These are phyloP conservation scores for Oligia strigilis DNA, from an alignment of 2,888 invertebrate species.

Conservation along the genomic window DNA sequence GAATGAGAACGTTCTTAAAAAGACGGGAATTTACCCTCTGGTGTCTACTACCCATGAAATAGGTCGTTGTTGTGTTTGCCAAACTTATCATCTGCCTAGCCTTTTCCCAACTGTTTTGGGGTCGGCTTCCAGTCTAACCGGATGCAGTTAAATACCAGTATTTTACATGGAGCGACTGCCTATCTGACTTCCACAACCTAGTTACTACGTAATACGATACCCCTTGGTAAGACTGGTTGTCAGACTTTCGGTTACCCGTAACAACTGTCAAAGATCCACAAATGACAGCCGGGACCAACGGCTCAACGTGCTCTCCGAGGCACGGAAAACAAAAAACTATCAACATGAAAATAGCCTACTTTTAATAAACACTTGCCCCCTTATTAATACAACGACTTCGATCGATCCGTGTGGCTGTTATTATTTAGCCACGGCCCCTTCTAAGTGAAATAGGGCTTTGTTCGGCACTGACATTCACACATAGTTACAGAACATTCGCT, in stretches of 20 bases:
- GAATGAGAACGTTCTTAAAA: background rate
- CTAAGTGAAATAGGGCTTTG: background rate
- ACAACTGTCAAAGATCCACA: no score
- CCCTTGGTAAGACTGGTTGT: no score
- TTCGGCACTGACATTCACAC: background rate
- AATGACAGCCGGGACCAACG: no score
- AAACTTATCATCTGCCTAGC: no score
- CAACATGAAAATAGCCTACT: background rate
- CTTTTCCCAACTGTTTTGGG: no score
- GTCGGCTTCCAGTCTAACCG: no score
- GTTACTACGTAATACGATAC: no score
- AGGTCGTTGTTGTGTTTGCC: background rate
- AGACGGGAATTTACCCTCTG: background rate
- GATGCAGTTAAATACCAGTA: no score
- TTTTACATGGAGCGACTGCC: no score
- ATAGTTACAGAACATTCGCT: background rate
- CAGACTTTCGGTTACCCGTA: no score
- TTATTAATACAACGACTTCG: background rate
- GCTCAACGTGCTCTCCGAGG: no score
- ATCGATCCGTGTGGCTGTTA: background rate
- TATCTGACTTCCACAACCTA: no score
- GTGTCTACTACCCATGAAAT: background rate
- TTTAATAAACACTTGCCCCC: background rate
- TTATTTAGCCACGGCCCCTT: background rate
- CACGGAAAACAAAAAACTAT: background rate